Conservation (phyloP, 2,797 vertebrate genomes). For the Danio choprae region DNA sequence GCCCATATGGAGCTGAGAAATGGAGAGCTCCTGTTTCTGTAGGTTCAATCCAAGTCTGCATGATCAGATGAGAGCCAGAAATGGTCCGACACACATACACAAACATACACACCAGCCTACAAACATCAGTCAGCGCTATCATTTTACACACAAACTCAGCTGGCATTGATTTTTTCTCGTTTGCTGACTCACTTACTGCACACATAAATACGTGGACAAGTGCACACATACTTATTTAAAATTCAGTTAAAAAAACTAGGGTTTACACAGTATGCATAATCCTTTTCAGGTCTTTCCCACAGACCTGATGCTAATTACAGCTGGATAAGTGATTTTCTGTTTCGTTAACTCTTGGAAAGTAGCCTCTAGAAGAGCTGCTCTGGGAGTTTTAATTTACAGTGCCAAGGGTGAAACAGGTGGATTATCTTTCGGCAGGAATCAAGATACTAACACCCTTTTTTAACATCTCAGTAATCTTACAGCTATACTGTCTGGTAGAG, state of each 20-base stretch:
- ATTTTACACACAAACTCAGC: slow-evolving; percentile 68
- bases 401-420: slow-evolving; percentile 8
- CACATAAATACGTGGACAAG: slow-evolving; percentile 2
- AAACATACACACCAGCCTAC: slow-evolving; percentile 42
- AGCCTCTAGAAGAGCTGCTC: slow-evolving; percentile 3
- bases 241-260: slow-evolving; percentile 1
- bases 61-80: slow-evolving; percentile 46
- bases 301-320: slow-evolving; percentile 25
- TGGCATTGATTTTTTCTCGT: slow-evolving; percentile 69
- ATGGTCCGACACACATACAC: slow-evolving; percentile 35
- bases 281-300: slow-evolving; percentile 6
- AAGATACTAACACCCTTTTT: slow-evolving; percentile 3
- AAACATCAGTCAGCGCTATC: slow-evolving; percentile 61
- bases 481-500: neutral
- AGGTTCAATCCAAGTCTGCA: slow-evolving; percentile 46
- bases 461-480: neutral
- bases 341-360: slow-evolving; percentile 25
- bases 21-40: slow-evolving; percentile 50
- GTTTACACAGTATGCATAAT: slow-evolving; percentile 26
- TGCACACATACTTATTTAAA: neutral
- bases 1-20: slow-evolving; percentile 55
- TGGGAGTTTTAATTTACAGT: neutral
- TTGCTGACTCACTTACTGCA: slow-evolving; percentile 61
- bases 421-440: neutral
- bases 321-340: slow-evolving; percentile 23